Evolutionary conservation across 1,140 invertebrate species (phyloP), one percentile per base, ranked within the genome.

Genomic region (Drusus annulatus): DNA sequence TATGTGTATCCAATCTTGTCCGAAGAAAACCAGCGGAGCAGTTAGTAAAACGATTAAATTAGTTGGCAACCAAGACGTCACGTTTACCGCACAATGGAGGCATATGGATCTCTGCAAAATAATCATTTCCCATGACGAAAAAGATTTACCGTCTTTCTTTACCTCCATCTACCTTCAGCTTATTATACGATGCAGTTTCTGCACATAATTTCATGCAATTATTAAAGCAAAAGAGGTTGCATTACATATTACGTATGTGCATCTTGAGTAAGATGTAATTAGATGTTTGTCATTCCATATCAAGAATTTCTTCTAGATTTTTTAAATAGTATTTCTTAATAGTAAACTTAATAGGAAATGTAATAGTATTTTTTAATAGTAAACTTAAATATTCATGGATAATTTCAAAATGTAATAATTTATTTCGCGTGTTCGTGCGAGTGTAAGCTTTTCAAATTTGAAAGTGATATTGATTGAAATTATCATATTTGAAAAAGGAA

Each of bases 51-150:
- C 62, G 21, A 28, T 21, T 28, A 65, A 28, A 65, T 65, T 28
- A 31, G 21, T 25, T 31, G 3, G 21, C 25, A 25, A 25, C 15
- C 25, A 65, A 28, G 2, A 65, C 21, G 62, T 21, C 25, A 65
- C 25, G 10, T 45, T 45, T 10, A 45, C 36, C 36, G 36, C 36
- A 7, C 36, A 45, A 36, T 7, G n/a, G 15, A 65, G 21, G 28
- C 25, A 28, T 65, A 28, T 23, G 25, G 62, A 65, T 65, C 6
- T 21, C 25, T 31, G 62, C 25, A n/a, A 31, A 25, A 13, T 6
- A 25, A 25, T 28, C 62, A 65, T 45, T 65, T 65, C 62, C 62
- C 62, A 65, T 65, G 62, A 65, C 62, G 62, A 28, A 65, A 65
- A 28, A 65, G 21, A 13, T 60, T 6, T 13, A 60, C 19, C 56